Percentiles rank a stretch among this genome's conserved stretches.
Evolutionary conservation across 2,797 vertebrate genomes (phyloP).

Genomic region (Thalassophryne amazonica): DNA sequence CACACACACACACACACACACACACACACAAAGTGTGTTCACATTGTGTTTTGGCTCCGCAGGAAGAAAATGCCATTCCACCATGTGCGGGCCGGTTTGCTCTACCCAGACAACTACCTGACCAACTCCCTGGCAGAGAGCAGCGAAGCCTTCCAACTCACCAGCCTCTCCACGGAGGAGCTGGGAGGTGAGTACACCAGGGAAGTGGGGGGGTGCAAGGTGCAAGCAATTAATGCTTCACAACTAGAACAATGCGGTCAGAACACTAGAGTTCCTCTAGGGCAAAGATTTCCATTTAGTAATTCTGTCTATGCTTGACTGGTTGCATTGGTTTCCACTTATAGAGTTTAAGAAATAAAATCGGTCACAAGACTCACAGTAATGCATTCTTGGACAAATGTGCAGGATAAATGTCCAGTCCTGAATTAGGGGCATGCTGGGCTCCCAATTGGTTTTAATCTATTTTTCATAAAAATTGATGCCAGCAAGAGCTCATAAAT

Average conservation of each 20-base stretch:
- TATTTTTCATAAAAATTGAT: neutral
- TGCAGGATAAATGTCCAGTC: neutral
- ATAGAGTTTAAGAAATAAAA: slow-evolving; percentile 40
- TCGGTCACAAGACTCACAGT: slow-evolving; percentile 26
- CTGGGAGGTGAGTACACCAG: slow-evolving; percentile 83
- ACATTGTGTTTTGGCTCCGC: slow-evolving; percentile 24
- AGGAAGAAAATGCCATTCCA: slow-evolving; percentile 98
- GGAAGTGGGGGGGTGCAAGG: neutral
- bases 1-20: neutral
- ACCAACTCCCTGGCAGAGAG: slow-evolving; percentile 88
- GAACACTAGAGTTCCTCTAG: slow-evolving; percentile 31
- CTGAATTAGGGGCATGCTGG: slow-evolving; percentile 1
- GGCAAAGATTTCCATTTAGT: slow-evolving; percentile 44
- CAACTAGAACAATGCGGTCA: slow-evolving; percentile 46
- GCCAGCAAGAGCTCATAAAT: neutral
- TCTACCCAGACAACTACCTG: slow-evolving; percentile 96
- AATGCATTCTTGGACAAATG: slow-evolving; percentile 14
- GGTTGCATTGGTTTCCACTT: slow-evolving; percentile 60
- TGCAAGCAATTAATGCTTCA: slow-evolving; percentile 45
- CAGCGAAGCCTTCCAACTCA: slow-evolving; percentile 90
- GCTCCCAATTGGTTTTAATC: slow-evolving; percentile 13
- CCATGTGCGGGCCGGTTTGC: slow-evolving; percentile 91
- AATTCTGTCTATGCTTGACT: slow-evolving; percentile 43
- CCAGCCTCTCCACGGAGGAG: slow-evolving; percentile 92
- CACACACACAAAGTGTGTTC: slow-evolving; percentile 9